These are phyloP conservation scores for Columba livia DNA, from an alignment of 2,113 vertebrate genomes.

Conservation along the genomic window DNA sequence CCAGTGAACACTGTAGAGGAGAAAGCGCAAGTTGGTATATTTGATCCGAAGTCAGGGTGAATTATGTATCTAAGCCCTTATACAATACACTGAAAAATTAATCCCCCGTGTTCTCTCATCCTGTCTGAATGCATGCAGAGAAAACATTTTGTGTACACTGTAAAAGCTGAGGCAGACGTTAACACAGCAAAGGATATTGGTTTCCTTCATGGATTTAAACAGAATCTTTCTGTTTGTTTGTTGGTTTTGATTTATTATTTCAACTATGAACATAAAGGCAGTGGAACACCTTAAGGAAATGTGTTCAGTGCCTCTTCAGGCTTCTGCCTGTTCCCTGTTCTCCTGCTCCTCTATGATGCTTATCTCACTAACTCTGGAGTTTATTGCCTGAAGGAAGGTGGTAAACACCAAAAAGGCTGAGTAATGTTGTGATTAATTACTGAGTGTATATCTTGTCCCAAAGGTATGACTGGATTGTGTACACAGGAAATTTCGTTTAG, in stretches of 20 bases:
- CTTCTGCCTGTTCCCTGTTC: neutral
- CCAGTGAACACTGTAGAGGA: neutral
- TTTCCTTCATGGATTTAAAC: neutral
- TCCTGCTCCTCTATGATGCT: neutral
- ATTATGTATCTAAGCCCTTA: neutral
- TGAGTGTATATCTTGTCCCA: constrained; percentile 2
- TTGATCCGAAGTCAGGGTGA: neutral
- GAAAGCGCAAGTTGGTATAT: accelerated
- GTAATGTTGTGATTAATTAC: constrained; percentile 52
- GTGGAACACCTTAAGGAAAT: neutral
- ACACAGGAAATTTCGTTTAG: constrained; percentile 34
- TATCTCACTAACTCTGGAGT: neutral
- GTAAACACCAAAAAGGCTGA: constrained; percentile 34
- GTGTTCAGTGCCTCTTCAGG: neutral
- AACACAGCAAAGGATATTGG: neutral
- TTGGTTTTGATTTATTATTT: neutral
- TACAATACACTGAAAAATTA: neutral
- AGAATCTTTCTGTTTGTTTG: neutral
- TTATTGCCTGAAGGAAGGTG: constrained; percentile 19
- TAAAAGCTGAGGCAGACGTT: neutral
- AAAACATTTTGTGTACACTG: neutral
- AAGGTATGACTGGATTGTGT: constrained; percentile 18
- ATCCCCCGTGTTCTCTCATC: neutral
- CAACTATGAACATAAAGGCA: neutral
- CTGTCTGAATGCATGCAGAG: neutral